phyloP scores from a whole-genome alignment of 1,140 invertebrate genomes.

The Drosophila punjabiensis region DNA sequence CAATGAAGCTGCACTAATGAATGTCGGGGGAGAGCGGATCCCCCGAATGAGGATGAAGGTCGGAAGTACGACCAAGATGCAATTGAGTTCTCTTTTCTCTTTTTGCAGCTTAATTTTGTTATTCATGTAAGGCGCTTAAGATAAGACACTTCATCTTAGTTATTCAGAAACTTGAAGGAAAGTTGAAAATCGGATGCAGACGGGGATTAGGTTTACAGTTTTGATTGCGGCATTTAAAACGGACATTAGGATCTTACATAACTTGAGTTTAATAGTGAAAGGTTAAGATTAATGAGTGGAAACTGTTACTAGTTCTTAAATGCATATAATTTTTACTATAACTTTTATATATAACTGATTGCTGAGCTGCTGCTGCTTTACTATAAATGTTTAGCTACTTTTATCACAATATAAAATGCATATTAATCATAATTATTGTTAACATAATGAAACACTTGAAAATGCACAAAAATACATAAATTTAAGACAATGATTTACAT shows the following conservation, averaged over 20 bases:
- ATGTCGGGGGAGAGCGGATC: not conserved
- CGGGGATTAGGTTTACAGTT: not conserved
- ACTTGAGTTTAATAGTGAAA: not conserved
- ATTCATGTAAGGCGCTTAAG: constrained; percentile 36
- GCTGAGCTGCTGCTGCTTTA: too few species aligned
- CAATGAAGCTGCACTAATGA: constrained; percentile 53
- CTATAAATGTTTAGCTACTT: too few species aligned
- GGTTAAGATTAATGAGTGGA: not conserved
- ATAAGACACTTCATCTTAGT: constrained; percentile 14
- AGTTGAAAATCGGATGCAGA: not conserved
- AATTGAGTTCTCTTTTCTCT: constrained; percentile 18
- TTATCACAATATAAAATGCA: not conserved
- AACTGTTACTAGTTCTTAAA: not conserved
- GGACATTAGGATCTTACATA: not conserved
- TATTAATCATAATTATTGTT: not conserved
- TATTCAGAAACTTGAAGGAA: constrained; percentile 16
- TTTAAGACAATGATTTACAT: not conserved
- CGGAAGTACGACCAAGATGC: not conserved
- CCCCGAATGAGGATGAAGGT: constrained; percentile 8
- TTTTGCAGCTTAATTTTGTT: constrained; percentile 19
- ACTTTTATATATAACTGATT: too few species aligned
- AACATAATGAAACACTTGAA: not conserved
- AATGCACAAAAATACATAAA: not conserved
- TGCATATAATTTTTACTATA: too few species aligned
- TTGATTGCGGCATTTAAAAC: constrained; percentile 6